A percentile compares a stretch with the other conserved stretches of the same genome.
These are phyloP conservation scores for Pandion haliaetus DNA, from an alignment of 2,113 vertebrate species.

Conservation along the genomic window DNA sequence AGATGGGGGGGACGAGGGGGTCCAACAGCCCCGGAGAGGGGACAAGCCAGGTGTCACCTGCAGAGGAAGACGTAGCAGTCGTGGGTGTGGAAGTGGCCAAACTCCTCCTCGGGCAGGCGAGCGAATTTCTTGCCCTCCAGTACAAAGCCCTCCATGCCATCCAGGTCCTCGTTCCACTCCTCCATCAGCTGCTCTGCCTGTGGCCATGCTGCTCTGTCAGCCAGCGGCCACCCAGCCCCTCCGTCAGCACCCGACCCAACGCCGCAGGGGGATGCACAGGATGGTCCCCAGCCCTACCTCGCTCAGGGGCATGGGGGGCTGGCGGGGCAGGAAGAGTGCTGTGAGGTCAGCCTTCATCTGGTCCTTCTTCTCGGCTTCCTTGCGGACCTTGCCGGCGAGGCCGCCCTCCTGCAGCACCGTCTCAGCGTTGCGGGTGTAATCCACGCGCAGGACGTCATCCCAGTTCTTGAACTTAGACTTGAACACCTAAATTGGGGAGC, in stretches of 20 bases:
- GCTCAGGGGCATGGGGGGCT: constrained; percentile 73
- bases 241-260: accelerated
- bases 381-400: constrained; percentile 89
- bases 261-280: accelerated
- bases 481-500: constrained; percentile 78
- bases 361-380: constrained; percentile 89
- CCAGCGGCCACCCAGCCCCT: neutral
- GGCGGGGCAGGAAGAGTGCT: constrained; percentile 91
- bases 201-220: accelerated
- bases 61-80: constrained; percentile 99
- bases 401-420: constrained; percentile 79
- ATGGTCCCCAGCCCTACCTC: constrained; percentile 75
- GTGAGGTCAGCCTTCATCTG: constrained; percentile 98
- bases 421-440: constrained; percentile 94
- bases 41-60: constrained; percentile 72
- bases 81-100: constrained; percentile 94
- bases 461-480: constrained; percentile 99
- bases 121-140: constrained; percentile 97
- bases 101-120: constrained; percentile 94
- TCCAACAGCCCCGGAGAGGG: neutral
- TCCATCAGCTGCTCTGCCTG: constrained; percentile 97
- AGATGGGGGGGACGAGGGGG: accelerated
- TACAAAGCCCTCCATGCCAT: constrained; percentile 98
- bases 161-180: constrained; percentile 97
- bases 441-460: constrained; percentile 94